These are phyloP conservation scores for Henricia sp. DNA, from an alignment of 53 echinoderm and acorn worm genomes.

Conservation along the genomic window DNA sequence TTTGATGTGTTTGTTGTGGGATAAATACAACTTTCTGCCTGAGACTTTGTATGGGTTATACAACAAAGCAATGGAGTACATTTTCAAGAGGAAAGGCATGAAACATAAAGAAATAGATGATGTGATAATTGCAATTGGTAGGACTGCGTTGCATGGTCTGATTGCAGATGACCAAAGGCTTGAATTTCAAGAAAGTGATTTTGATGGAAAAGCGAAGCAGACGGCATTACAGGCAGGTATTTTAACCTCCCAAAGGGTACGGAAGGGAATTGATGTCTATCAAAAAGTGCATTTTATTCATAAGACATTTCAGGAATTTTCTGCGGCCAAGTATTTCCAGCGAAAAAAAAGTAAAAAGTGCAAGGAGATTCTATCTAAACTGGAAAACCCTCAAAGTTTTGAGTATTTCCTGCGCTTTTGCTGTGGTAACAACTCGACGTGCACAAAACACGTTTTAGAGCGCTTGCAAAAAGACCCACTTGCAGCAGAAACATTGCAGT, in stretches of 20 bases:
- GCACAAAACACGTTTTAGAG: background rate
- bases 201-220: background rate
- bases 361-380: background rate
- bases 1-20: conserved; percentile 42
- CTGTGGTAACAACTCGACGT: conserved; percentile 20
- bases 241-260: background rate
- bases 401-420: conserved; percentile 13
- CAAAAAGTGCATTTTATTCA: conserved; percentile 17
- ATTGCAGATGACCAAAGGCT: background rate
- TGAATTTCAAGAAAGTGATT: conserved; percentile 11
- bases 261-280: background rate
- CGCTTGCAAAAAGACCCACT: background rate
- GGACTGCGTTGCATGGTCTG: conserved; percentile 20
- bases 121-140: conserved; percentile 13
- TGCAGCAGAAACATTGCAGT: background rate
- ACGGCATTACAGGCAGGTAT: conserved; percentile 14
- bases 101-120: background rate
- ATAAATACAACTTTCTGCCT: background rate
- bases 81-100: conserved; percentile 3
- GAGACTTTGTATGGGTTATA: background rate
- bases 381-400: background rate
- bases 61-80: background rate
- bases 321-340: conserved; percentile 26
- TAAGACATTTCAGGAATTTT: conserved; percentile 42
- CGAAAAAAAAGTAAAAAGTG: background rate